Evolutionary conservation across 2,888 invertebrate genomes (phyloP).

Genomic region (Clanis bilineata): DNA sequence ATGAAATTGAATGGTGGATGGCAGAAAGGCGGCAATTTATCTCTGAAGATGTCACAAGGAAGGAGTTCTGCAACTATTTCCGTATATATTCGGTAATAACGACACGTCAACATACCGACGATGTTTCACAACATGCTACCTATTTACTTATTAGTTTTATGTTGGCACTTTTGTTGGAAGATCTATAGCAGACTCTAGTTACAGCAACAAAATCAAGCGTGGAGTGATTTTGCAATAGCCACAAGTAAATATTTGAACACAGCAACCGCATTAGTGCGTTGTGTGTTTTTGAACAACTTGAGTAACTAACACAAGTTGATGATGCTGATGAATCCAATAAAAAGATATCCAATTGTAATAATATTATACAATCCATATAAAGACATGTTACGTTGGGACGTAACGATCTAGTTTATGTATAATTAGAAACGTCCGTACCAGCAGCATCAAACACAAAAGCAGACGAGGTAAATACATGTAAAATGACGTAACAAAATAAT

Average conservation of each 20-base stretch:
- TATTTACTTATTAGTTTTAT: conserved; percentile 40
- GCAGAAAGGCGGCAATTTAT: conserved; percentile 9
- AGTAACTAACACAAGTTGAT: background rate
- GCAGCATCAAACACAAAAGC: conserved; percentile 2
- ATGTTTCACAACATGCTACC: conserved; percentile 50
- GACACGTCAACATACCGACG: no score
- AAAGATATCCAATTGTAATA: background rate
- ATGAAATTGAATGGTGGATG: conserved; percentile 14
- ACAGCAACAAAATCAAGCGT: conserved; percentile 43
- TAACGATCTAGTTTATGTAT: conserved; percentile 13
- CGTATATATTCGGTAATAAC: conserved; percentile 55
- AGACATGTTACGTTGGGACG: background rate
- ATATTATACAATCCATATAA: background rate
- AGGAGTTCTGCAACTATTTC: conserved; percentile 57
- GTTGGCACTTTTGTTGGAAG: conserved; percentile 48
- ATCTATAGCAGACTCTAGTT: conserved; percentile 38
- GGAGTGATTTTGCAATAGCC: conserved; percentile 46
- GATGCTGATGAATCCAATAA: background rate
- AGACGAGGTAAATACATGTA: conserved; percentile 6
- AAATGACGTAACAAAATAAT: background rate
- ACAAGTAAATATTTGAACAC: conserved; percentile 22
- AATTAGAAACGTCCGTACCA: conserved; percentile 5
- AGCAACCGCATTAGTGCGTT: conserved; percentile 13
- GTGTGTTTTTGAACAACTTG: no score
- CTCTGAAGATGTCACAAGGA: conserved; percentile 51